phyloP scores from a whole-genome alignment of 1,140 invertebrate genomes.

The Pogonomyrmex barbatus region DNA sequence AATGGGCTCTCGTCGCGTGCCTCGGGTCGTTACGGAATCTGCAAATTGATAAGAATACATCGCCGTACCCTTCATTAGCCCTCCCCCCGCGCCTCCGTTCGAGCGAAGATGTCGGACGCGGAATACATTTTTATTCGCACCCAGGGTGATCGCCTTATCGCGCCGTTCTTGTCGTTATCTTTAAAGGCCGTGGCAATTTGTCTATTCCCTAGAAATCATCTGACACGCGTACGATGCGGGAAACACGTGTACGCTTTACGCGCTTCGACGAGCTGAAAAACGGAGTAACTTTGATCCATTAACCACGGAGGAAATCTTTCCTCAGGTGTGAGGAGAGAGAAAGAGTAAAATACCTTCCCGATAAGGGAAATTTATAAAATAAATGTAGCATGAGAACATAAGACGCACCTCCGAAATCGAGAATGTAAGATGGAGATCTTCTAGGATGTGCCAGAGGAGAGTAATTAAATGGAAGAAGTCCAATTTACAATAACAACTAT shows the following conservation, averaged over 20 bases:
- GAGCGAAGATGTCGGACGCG: slow-evolving; percentile 41
- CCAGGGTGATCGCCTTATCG: slow-evolving; percentile 3
- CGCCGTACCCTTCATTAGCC: slow-evolving; percentile 59
- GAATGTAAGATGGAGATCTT: no score
- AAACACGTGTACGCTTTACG: slow-evolving; percentile 16
- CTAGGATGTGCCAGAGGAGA: background rate
- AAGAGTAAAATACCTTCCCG: background rate
- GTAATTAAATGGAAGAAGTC: slow-evolving; percentile 6
- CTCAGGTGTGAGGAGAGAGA: background rate
- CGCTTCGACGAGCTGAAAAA: slow-evolving; percentile 51
- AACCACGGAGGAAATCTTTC: slow-evolving; percentile 1
- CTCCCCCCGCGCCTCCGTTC: slow-evolving; percentile 37
- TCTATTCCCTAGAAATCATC: slow-evolving; percentile 16
- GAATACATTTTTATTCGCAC: slow-evolving; percentile 44
- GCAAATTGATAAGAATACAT: slow-evolving; percentile 84
- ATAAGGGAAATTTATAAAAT: background rate
- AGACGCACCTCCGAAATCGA: background rate
- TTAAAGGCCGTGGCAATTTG: slow-evolving; percentile 12
- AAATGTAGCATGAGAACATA: background rate
- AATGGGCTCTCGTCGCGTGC: slow-evolving; percentile 83
- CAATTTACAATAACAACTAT: slow-evolving; percentile 86
- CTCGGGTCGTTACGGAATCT: slow-evolving; percentile 80
- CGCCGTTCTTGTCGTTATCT: background rate
- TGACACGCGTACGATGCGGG: slow-evolving; percentile 5
- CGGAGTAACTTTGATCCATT: slow-evolving; percentile 12